phyloP scores from a whole-genome alignment of 2,888 invertebrate species.

The Aspidiotus destructor region DNA sequence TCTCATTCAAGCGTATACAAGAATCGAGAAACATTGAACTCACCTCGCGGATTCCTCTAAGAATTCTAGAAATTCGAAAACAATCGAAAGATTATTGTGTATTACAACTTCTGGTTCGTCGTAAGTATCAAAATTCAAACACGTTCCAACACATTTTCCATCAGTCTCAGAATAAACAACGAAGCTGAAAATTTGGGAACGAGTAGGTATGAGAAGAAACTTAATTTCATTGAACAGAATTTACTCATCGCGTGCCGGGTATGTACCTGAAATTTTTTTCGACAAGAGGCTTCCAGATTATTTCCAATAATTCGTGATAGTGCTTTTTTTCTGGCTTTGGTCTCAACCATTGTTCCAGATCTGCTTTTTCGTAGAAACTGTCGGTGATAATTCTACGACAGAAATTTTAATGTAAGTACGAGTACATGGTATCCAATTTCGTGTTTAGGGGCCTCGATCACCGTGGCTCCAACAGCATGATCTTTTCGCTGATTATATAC shows the following conservation, averaged over 20 bases:
- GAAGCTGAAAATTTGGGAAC: conserved; percentile 48
- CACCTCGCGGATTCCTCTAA: conserved; percentile 65
- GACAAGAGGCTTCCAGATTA: conserved; percentile 60
- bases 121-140: conserved; percentile 69
- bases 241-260: no score
- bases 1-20: no score
- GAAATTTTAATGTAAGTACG: not conserved
- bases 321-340: conserved; percentile 58
- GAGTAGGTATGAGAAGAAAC: not conserved
- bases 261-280: conserved; percentile 50
- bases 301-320: conserved; percentile 57
- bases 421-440: no score
- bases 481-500: no score
- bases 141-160: conserved; percentile 55
- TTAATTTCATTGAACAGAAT: not conserved
- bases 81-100: conserved; percentile 56
- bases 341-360: conserved; percentile 68
- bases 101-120: conserved; percentile 67
- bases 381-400: conserved; percentile 64
- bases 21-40: conserved; percentile 1
- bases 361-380: conserved; percentile 78
- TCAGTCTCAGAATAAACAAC: conserved; percentile 51
- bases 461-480: no score
- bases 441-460: no score
- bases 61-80: conserved; percentile 68